Evolutionary conservation across 2,797 vertebrate genomes (phyloP).

Genomic region (Sebastes diaconus): DNA sequence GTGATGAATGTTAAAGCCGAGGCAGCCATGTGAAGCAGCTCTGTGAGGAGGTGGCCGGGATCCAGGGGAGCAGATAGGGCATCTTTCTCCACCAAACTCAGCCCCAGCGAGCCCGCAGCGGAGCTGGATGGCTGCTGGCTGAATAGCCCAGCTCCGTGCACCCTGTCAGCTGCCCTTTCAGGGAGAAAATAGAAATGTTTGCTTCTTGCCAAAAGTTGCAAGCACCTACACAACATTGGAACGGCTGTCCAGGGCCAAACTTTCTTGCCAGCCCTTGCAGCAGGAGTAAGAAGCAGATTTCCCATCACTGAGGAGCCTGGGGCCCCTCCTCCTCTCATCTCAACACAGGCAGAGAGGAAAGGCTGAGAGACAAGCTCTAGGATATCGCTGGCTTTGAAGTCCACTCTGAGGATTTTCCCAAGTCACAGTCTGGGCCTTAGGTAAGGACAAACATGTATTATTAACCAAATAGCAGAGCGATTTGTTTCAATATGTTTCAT

Average conservation of each 20-base stretch:
- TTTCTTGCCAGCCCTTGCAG: constrained; percentile 12
- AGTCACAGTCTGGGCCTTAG: constrained; percentile 24
- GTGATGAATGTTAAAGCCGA: constrained; percentile 74
- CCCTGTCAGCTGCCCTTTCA: constrained; percentile 13
- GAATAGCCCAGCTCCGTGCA: neutral
- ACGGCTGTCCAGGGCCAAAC: neutral
- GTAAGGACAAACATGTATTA: constrained; percentile 58
- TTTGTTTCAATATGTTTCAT: constrained; percentile 64
- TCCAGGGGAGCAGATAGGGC: constrained; percentile 20
- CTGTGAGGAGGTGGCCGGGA: constrained; percentile 17
- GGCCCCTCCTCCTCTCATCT: constrained; percentile 17
- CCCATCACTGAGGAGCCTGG: neutral
- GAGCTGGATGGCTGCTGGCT: neutral
- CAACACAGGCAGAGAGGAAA: constrained; percentile 4
- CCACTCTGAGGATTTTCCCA: constrained; percentile 18
- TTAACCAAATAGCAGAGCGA: constrained; percentile 48
- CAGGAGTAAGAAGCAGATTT: neutral
- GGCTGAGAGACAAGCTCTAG: constrained; percentile 16
- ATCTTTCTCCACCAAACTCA: neutral
- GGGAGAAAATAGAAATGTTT: constrained; percentile 35
- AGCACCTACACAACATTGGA: constrained; percentile 13
- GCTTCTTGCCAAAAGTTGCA: constrained; percentile 25
- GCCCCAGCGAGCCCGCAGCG: constrained; percentile 1
- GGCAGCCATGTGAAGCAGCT: constrained; percentile 30
- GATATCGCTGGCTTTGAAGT: constrained; percentile 38